Conservation (phyloP, 2,888 invertebrate species). For the Chrysomela aeneicollis region DNA sequence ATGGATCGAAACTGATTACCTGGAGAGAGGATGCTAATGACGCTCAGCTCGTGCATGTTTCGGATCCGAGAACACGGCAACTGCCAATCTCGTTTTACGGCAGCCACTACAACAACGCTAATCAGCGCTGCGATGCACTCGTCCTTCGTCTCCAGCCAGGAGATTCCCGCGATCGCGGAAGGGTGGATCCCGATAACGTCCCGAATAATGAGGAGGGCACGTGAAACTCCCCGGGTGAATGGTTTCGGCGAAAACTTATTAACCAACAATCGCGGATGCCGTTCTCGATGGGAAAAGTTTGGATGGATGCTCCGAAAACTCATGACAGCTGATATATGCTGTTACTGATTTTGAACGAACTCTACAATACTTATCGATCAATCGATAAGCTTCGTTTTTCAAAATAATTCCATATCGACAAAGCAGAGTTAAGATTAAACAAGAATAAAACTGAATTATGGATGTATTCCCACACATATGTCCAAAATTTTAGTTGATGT, state of each 20-base stretch:
- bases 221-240: not conserved
- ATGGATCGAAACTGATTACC: slow-evolving; percentile 44
- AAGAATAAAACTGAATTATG: too few species aligned
- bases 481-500: too few species aligned
- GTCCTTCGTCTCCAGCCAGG: not conserved
- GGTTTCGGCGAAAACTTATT: not conserved
- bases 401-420: too few species aligned
- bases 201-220: not conserved
- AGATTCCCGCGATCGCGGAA: not conserved
- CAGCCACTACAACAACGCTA: not conserved
- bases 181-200: slow-evolving; percentile 1
- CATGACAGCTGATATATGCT: too few species aligned
- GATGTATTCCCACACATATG: too few species aligned
- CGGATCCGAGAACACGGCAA: slow-evolving; percentile 17
- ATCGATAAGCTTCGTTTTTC: too few species aligned
- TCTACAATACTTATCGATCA: too few species aligned
- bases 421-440: too few species aligned
- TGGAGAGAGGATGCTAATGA: slow-evolving; percentile 40
- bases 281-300: not conserved
- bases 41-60: slow-evolving; percentile 35
- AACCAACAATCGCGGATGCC: not conserved
- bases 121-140: not conserved
- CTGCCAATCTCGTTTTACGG: slow-evolving; percentile 2
- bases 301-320: too few species aligned
- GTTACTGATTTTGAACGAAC: too few species aligned